A percentile compares a stretch with the other conserved stretches of the same genome.
phyloP scores from a whole-genome alignment of 2,888 invertebrate species.

The Plemyria rubiginata region DNA sequence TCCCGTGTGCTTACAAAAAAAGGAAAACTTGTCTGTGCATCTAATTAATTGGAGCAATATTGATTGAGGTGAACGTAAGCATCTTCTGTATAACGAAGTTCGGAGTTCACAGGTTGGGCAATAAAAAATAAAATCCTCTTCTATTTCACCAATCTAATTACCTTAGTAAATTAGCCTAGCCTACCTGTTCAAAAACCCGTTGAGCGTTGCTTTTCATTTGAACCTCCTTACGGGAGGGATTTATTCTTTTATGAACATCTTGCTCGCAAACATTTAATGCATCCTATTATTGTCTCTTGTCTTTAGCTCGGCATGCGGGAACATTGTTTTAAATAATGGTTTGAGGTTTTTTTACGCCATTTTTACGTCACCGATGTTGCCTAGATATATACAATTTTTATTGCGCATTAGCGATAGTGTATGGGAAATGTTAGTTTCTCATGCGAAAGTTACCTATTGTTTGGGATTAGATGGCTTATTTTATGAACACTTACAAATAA shows the following conservation, averaged over 20 bases:
- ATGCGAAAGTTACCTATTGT: slow-evolving; percentile 76
- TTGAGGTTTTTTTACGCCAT: slow-evolving; percentile 59
- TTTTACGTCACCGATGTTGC: slow-evolving; percentile 60
- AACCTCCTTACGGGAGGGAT: neutral
- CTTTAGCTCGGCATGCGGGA: slow-evolving; percentile 61
- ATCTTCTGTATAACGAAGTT: neutral
- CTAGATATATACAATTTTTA: slow-evolving; percentile 67
- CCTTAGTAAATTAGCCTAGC: neutral
- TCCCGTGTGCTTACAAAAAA: slow-evolving; percentile 11
- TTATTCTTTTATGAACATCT: slow-evolving; percentile 1
- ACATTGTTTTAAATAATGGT: slow-evolving; percentile 70
- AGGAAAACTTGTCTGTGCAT: slow-evolving; percentile 4
- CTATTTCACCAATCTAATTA: neutral
- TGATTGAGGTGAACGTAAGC: neutral
- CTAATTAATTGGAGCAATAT: slow-evolving; percentile 23
- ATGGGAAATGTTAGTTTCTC: slow-evolving; percentile 77
- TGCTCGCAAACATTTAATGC: slow-evolving; percentile 1
- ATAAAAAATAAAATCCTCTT: neutral
- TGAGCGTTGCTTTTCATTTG: neutral
- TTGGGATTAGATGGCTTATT: slow-evolving; percentile 44
- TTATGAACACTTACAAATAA: slow-evolving; percentile 47
- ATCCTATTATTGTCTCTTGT: slow-evolving; percentile 3
- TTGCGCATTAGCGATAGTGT: slow-evolving; percentile 63
- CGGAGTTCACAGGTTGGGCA: neutral
- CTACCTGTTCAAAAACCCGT: neutral